Percentiles rank a stretch among this genome's conserved stretches.
Evolutionary conservation across 2,797 vertebrate species (phyloP).

Genomic region (Zenarchopterus dispar): DNA sequence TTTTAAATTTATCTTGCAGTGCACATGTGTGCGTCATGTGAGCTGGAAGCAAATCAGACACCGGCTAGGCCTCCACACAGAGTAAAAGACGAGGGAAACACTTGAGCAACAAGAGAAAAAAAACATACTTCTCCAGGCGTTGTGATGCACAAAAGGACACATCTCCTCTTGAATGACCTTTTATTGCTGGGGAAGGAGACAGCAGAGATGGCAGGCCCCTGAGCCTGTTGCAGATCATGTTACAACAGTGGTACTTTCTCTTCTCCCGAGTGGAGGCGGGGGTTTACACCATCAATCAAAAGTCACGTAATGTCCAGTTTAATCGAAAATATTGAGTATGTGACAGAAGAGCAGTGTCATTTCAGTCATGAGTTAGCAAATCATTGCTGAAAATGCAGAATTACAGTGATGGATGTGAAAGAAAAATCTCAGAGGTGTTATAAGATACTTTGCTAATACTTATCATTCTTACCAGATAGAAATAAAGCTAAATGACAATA

Average conservation of each 20-base stretch:
- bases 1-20: slow-evolving; percentile 1
- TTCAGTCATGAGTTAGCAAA: slow-evolving; percentile 2
- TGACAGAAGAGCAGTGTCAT: slow-evolving; percentile 8
- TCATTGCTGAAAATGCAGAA: neutral
- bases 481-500: slow-evolving; percentile 7
- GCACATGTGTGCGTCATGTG: slow-evolving; percentile 3
- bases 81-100: slow-evolving; percentile 20
- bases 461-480: neutral
- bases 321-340: slow-evolving; percentile 17
- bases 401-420: too few species aligned
- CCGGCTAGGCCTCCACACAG: slow-evolving; percentile 19
- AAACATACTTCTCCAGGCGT: slow-evolving; percentile 55
- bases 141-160: slow-evolving; percentile 68
- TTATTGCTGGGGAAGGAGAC: slow-evolving; percentile 64
- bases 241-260: slow-evolving; percentile 46
- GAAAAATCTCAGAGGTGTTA: too few species aligned
- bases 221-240: slow-evolving; percentile 60
- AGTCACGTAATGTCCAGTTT: slow-evolving; percentile 27
- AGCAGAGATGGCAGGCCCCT: slow-evolving; percentile 65
- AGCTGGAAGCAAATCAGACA: slow-evolving; percentile 42
- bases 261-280: slow-evolving; percentile 37
- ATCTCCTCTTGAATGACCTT: slow-evolving; percentile 75
- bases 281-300: slow-evolving; percentile 41
- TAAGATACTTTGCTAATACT: too few species aligned
- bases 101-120: slow-evolving; percentile 32